Base-by-base conservation (phyloP, 2,113 vertebrate species). In the Platysteira castanea region DNA sequence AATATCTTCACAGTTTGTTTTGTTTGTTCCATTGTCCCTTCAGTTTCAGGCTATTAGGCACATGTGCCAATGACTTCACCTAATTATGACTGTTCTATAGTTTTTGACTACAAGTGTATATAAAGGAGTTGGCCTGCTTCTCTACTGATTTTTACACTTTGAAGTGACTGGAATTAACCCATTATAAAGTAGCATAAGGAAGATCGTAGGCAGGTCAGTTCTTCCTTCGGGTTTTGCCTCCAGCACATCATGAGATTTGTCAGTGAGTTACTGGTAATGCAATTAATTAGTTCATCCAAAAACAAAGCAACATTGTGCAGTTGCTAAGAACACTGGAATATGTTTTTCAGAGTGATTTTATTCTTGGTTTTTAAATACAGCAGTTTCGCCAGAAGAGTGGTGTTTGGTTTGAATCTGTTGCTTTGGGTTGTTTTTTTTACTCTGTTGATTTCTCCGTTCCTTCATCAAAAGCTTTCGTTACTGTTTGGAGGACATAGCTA, bases 1-100 rank as follows among this genome's bases (percentile, higher is more conserved):
- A 84, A 73, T 96, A 27, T 81, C 79, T 64, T 96, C 94, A 96
- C 41, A 31, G 73, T 93, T 94, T 88, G 39, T 77, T 96, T 96
- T 89, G 73, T 85, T 94, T 85, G 15, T 93, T 96, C 75, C 54
- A 59, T 44, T 96, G 23, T 91, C 27, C 77, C 63, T 68, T 87
- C n/a, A 57, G 80, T 73, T 95, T 92, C 24, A 76, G 87, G 37
- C 44, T 96, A 15, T 64, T 96, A 23, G 50, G 50, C 44, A 46
- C 27, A 23, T 80, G 39, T 84, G 80, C 37, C 39, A 95, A 65
- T 81, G 87, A 86, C 42, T 94, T 92, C 91, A 50, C 53, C 27
- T 85, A 59, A 90, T 77, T 61, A 46, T 52, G 50, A 59, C 39
- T 67, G 31, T 50, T 88, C 53, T 67, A 50, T 54, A 60, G 10